Base-by-base conservation (phyloP, 2,888 invertebrate species). In the Nemapogon koenigi region DNA sequence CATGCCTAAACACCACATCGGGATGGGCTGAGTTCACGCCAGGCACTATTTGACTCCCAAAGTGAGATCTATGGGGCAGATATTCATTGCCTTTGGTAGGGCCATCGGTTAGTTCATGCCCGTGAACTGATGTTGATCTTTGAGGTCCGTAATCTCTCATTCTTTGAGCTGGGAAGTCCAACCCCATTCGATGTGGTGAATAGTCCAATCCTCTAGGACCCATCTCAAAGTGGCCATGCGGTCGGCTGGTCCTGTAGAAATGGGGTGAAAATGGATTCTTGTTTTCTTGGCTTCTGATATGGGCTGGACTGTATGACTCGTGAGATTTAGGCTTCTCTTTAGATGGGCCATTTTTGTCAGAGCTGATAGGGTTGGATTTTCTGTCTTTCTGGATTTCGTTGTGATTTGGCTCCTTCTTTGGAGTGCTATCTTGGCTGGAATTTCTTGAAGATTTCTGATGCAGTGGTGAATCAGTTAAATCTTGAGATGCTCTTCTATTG, bases 151-250 rank as follows among this genome's bases (percentile, higher is more conserved):
- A 73, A 32, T 78, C 78, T 2, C 78, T 53, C 39, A 73, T 50
- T 6, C 79, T 56, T 41, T 67, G 70, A 10, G 71, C 63, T n/a
- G 46, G 40, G 26, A 68, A 68, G 33, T 80, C 78, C 30, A 65
- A 46, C 2, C 66, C 68, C 64, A 70, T 64, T 4, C 79, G 58
- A 27, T 79, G 79, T 0, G 80, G 79, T 0, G 79, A 79, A 46
- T 73, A 78, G 49, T 79, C 79, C 19, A 79, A 41, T 0, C 78
- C 79, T 1, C 79, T 62, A 0, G 79, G 73, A 3, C 78, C 79
- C 76, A 79, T 78, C 50, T 80, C 79, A 41, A 79, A 79, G 46
- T 79, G 78, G 0, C 75, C 75, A 35, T 76, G 73, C 2, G 65
- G 56, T 11, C 76, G 49, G 40, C 65, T 62, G 42, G 51, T 58